Percentiles rank a stretch among this genome's conserved stretches.
phyloP scores from a whole-genome alignment of 2,888 invertebrate species.

The Phortica magna region DNA sequence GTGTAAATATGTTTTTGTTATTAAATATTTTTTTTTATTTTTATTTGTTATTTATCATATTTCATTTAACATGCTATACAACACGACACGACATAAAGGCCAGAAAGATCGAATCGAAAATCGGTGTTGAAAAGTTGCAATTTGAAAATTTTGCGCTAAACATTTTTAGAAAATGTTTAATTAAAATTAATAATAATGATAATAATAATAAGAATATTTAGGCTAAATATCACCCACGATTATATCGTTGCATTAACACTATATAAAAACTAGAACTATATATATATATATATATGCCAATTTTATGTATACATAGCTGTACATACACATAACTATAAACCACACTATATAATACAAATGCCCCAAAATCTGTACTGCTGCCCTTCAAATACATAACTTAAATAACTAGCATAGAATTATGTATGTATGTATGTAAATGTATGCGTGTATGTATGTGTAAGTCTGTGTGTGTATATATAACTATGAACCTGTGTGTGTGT shows the following conservation, averaged over 20 bases:
- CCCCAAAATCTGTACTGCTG: neutral
- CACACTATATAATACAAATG: conserved; percentile 46
- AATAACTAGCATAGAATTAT: conserved; percentile 52
- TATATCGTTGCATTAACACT: conserved; percentile 74
- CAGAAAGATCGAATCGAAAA: conserved; percentile 19
- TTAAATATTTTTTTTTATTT: neutral
- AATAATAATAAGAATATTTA: conserved; percentile 62
- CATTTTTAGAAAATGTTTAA: conserved; percentile 67
- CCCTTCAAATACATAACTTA: neutral
- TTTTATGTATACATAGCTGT: conserved; percentile 36
- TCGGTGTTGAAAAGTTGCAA: conserved; percentile 12
- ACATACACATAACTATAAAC: conserved; percentile 26
- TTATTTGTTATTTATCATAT: conserved; percentile 1
- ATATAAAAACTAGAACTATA: conserved; percentile 66
- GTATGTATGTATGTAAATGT: conserved; percentile 44
- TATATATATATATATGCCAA: conserved; percentile 60
- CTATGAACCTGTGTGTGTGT: conserved; percentile 41
- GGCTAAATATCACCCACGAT: conserved; percentile 78
- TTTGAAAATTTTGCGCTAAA: conserved; percentile 45
- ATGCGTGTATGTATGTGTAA: conserved; percentile 39
- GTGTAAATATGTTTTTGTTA: conserved; percentile 35
- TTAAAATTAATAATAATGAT: conserved; percentile 6
- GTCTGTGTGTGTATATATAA: conserved; percentile 40
- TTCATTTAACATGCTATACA: neutral
- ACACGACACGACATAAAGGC: conserved; percentile 19